Conservation (phyloP, 37 sponge, comb jelly and placozoan species). For the Spongilla lacustris region DNA sequence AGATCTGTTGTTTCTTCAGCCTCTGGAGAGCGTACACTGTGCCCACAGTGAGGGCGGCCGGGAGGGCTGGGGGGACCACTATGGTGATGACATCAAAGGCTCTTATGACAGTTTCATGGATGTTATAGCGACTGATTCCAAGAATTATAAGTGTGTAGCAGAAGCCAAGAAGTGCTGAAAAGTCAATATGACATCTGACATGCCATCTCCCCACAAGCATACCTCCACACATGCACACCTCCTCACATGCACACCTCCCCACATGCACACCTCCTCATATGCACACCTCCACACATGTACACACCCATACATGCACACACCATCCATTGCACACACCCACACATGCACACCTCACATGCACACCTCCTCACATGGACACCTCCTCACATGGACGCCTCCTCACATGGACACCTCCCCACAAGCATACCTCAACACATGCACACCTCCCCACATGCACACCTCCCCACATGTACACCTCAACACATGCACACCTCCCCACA, state of each 20-base stretch:
- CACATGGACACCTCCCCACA: too few relatives aligned
- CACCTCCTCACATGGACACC: conserved; percentile 29
- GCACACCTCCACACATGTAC: too few relatives aligned
- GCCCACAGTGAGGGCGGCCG: conserved; percentile 96
- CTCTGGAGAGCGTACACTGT: conserved; percentile 85
- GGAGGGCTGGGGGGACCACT: conserved; percentile 92
- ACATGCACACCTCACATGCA: not conserved
- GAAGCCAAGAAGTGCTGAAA: conserved; percentile 9
- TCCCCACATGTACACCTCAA: too few relatives aligned
- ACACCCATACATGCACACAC: too few relatives aligned
- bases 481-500: not conserved
- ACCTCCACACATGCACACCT: too few relatives aligned
- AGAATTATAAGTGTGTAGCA: conserved; percentile 31
- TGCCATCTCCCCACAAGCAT: too few relatives aligned
- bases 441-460: too few relatives aligned
- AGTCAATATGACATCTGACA: not conserved
- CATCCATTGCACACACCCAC: too few relatives aligned
- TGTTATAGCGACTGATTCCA: conserved; percentile 18
- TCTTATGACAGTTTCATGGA: conserved; percentile 52
- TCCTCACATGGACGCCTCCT: too few relatives aligned
- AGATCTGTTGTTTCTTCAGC: conserved; percentile 83
- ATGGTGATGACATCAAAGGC: conserved; percentile 90
- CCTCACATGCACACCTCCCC: too few relatives aligned
- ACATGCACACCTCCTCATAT: too few relatives aligned
- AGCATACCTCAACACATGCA: too few relatives aligned